Base-by-base conservation (phyloP, 1,140 invertebrate species). In the Eurosta solidaginis region DNA sequence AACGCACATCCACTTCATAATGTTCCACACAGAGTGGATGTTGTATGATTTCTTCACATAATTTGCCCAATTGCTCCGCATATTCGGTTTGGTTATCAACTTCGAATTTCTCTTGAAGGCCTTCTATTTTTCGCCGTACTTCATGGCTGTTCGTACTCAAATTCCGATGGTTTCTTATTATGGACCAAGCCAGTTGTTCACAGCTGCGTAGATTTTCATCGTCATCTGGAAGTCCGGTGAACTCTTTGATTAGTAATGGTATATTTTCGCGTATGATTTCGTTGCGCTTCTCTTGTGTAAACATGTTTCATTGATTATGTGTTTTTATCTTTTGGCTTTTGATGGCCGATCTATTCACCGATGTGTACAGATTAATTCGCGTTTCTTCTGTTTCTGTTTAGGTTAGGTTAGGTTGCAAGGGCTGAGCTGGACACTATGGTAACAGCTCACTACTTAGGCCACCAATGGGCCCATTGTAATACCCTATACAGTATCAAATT, bases 91-190 rank as follows among this genome's bases (percentile, higher is more conserved):
- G 82, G 54, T 82, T 82, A 36, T 83, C 82, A 7, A 52, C 73
- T n/a, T 42, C 45, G n/a, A 88, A 84, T 5, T 85, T 82, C 22
- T 87, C 82, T 17, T 80, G 59, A 47, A 88, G 74, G 5, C 68
- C 81, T 27, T 84, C 80, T 22, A 87, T 68, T n/a, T 45, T 73
- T 2, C 84, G 79, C 0, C 77, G 76, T 5, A 85, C 80, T 40
- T 82, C 82, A 68, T 82, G 79, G 1, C 81, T 79, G 14, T 81
- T 87, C 6, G 80, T 79, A 49, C 77, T 80, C 14, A 82, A 6
- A 63, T 74, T 80, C 7, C 79, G 81, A 79, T 83, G 76, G 27
- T 82, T 78, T 0, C 74, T 77, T 49, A 88, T 79, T 10, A 81
- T 68, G 9, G 78, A 81, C 77, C 80, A 79, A 7, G 81, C 83